phyloP scores from a whole-genome alignment of 2,113 vertebrate genomes.

The Sylvietta virens region DNA sequence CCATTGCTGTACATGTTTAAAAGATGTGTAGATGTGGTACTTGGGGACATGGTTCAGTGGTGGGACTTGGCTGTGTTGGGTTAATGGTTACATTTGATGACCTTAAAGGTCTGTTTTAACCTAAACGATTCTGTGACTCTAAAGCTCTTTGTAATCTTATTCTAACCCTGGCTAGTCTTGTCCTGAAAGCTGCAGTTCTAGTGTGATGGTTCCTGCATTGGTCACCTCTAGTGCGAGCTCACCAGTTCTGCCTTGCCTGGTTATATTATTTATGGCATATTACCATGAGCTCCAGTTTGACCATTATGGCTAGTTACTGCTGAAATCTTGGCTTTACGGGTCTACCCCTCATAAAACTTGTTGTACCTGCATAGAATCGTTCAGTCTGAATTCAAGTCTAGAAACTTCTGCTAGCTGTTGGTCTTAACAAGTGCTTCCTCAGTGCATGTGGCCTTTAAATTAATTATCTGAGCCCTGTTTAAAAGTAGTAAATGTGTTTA shows the following conservation, averaged over 20 bases:
- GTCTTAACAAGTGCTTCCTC: neutral
- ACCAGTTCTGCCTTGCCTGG: neutral
- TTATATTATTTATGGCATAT: neutral
- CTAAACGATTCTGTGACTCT: neutral
- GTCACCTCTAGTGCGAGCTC: neutral
- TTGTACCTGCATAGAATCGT: neutral
- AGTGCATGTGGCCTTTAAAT: neutral
- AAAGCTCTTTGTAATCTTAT: neutral
- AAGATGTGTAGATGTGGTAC: too few species aligned
- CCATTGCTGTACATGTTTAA: neutral
- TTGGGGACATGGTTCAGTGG: neutral
- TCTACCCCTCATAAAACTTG: neutral
- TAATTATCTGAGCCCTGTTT: neutral
- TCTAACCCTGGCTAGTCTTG: neutral
- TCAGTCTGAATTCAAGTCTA: neutral
- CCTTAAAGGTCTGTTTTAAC: neutral
- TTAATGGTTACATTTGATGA: neutral
- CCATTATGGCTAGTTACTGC: neutral
- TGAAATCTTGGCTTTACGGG: neutral
- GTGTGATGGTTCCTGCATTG: neutral
- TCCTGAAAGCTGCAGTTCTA: neutral
- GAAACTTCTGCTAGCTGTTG: neutral
- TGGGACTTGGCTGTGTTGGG: neutral
- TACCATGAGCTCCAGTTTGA: neutral
- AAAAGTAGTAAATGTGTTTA: neutral